Conservation (phyloP, 2,113 vertebrate genomes). For the Syngnathus floridae region DNA sequence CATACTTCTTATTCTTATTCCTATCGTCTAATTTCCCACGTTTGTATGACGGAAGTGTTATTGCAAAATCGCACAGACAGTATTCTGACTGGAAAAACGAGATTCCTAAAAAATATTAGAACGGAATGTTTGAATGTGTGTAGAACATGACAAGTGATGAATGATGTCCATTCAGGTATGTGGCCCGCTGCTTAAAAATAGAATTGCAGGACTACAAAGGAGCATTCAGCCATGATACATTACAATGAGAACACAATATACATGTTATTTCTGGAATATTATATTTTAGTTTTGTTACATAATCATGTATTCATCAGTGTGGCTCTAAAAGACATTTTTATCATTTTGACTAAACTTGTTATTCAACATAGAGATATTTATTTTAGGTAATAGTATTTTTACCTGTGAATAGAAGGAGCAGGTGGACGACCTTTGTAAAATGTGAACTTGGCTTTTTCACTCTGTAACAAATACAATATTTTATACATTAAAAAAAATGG, state of each 20-base stretch:
- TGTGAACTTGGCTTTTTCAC: conserved; percentile 12
- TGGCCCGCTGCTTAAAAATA: conserved; percentile 21
- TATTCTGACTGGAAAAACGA: conserved; percentile 37
- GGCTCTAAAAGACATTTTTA: background rate
- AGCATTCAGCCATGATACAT: background rate
- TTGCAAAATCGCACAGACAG: background rate
- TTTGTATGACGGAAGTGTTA: background rate
- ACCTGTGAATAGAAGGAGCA: conserved; percentile 50
- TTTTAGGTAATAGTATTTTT: background rate
- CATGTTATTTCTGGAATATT: background rate
- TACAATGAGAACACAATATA: background rate
- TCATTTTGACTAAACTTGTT: background rate
- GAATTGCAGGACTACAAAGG: background rate
- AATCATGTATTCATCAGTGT: background rate
- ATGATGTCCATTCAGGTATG: conserved; percentile 1
- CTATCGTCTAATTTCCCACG: too few species aligned
- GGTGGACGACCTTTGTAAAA: conserved; percentile 3
- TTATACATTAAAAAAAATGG: background rate
- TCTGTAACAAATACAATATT: conserved; percentile 27
- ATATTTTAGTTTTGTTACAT: background rate
- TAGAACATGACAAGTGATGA: background rate
- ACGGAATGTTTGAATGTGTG: background rate
- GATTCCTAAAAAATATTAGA: conserved; percentile 17
- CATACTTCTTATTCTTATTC: background rate
- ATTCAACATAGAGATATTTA: background rate